Conservation (phyloP, 2,888 invertebrate species). For the Melanophora roralis region DNA sequence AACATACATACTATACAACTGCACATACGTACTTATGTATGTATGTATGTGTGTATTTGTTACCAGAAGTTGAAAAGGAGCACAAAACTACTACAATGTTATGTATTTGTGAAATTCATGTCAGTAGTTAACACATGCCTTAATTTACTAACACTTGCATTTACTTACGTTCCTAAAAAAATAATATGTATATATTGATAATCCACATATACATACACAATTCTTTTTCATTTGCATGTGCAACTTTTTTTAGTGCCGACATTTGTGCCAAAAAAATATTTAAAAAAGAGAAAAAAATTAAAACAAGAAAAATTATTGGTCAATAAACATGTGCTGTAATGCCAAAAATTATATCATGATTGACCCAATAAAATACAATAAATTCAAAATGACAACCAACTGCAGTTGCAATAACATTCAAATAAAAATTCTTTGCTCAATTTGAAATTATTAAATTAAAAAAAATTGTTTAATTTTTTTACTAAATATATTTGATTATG, state of each 20-base stretch:
- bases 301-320: too few species aligned
- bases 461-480: too few species aligned
- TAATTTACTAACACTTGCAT: too few species aligned
- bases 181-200: background rate
- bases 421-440: slow-evolving; percentile 52
- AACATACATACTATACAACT: background rate
- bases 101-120: too few species aligned
- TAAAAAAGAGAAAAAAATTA: background rate
- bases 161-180: too few species aligned
- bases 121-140: too few species aligned
- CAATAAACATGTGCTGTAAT: slow-evolving; percentile 54
- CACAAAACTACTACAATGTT: too few species aligned
- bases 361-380: slow-evolving; percentile 63
- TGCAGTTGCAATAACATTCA: slow-evolving; percentile 45
- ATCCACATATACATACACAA: slow-evolving; percentile 49
- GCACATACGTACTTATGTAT: background rate
- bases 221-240: slow-evolving; percentile 43
- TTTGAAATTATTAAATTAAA: background rate
- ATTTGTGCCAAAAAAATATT: background rate
- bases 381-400: slow-evolving; percentile 44
- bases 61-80: too few species aligned
- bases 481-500: too few species aligned
- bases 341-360: slow-evolving; percentile 66
- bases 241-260: slow-evolving; percentile 6
- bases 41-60: background rate